phyloP scores from a whole-genome alignment of 2,113 vertebrate genomes.

The Gambusia affinis region DNA sequence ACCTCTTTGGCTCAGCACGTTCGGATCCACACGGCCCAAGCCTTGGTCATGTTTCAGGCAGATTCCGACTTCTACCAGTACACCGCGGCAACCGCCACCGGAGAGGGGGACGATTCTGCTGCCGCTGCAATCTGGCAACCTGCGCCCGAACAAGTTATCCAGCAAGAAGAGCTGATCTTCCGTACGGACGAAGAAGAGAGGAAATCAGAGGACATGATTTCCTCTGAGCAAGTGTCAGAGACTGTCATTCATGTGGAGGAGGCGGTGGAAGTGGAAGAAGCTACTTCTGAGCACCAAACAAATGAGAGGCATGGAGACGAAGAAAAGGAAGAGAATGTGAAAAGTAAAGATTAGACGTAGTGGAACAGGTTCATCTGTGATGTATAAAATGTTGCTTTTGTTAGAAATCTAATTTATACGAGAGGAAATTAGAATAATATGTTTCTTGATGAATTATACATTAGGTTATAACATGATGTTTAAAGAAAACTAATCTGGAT shows the following conservation, averaged over 20 bases:
- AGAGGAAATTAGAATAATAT: neutral
- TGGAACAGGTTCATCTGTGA: neutral
- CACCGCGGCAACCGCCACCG: constrained; percentile 76
- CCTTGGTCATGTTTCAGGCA: constrained; percentile 97
- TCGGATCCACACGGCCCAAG: constrained; percentile 97
- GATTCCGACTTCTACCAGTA: constrained; percentile 98
- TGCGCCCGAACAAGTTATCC: constrained; percentile 87
- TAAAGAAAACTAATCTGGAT: constrained; percentile 14
- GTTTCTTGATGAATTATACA: neutral
- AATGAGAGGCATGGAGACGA: constrained; percentile 34
- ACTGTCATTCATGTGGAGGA: constrained; percentile 10
- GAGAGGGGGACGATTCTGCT: constrained; percentile 48
- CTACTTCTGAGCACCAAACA: constrained; percentile 22
- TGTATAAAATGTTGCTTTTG: constrained; percentile 7
- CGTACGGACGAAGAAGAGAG: constrained; percentile 73
- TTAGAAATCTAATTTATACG: constrained; percentile 23
- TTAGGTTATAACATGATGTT: neutral
- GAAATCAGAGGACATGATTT: constrained; percentile 27
- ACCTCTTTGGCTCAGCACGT: constrained; percentile 94
- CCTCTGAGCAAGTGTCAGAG: constrained; percentile 30
- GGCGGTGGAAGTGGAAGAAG: constrained; percentile 30
- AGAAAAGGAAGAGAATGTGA: constrained; percentile 46
- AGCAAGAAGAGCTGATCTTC: constrained; percentile 87
- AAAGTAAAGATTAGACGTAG: constrained; percentile 52
- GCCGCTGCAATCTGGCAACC: constrained; percentile 83